Base-by-base conservation (phyloP, 2,888 invertebrate genomes). In the Anoplius nigerrimus region DNA sequence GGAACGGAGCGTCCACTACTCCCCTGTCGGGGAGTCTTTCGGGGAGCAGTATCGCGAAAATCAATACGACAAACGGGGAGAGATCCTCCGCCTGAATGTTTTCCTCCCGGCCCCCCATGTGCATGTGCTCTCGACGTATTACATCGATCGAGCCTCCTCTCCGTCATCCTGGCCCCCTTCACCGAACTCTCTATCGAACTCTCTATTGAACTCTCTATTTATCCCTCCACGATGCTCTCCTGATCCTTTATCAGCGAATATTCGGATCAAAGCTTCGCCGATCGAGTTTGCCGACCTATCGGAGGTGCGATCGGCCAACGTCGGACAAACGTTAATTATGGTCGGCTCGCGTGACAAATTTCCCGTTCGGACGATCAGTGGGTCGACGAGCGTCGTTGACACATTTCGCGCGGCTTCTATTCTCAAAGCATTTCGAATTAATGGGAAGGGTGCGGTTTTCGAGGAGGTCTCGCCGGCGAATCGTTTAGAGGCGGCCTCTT, bases 11-110 rank as follows among this genome's bases (percentile, higher is more conserved):
- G 71, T 71, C 69, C 78, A 53, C 66, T 34, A 34, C 34, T 34
- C 34, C 34, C 34, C 45, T 20, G 11, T 48, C 18, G 67, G 71
- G 79, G 76, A 71, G 67, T 13, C 45, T 20, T 48, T 48, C 18
- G 67, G 71, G 79, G 76, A 71, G 67, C 71, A 75, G 67, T 73
- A 75, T 74, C 70, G 78, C 71, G 79, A 81, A 82, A 84, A 84
- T 84, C 84, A 84, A 84, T 84, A 84, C 82, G 71, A 76, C 76
- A 75, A 72, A 72, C 69, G 68, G 69, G 67, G 62, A 54, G 78
- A 81, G 75, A 76, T 80, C 70, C 72, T 78, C 66, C 42, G 72
- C 66, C 72, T 24, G 62, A 78, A 71, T 78, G 74, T 79, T 78
- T 78, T 79, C 69, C 69, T 69, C 45, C 45, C 53, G 58, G 51